phyloP scores from a whole-genome alignment of 2,888 invertebrate genomes.

The Hydrotaea cyrtoneurina region DNA sequence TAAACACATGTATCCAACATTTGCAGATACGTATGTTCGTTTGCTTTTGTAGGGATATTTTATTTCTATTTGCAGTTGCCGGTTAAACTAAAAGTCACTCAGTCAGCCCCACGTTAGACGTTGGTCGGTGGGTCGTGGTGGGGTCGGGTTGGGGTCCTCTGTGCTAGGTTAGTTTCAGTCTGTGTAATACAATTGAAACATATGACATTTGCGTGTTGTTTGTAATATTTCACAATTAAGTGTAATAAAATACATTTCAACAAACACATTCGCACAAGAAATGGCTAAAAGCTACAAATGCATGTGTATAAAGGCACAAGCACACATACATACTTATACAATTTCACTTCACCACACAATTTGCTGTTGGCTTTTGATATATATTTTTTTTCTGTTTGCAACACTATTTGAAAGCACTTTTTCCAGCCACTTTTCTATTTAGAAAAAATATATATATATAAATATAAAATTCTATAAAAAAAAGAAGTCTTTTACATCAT shows the following conservation, averaged over 20 bases:
- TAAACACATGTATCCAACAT: background rate
- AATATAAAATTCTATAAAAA: background rate
- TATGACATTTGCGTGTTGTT: conserved; percentile 64
- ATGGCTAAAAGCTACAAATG: conserved; percentile 32
- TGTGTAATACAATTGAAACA: conserved; percentile 47
- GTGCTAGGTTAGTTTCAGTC: conserved; percentile 11
- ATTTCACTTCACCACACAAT: background rate
- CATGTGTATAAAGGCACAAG: background rate
- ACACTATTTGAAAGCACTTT: conserved; percentile 16
- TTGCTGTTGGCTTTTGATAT: conserved; percentile 13
- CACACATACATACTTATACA: background rate
- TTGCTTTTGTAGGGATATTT: background rate
- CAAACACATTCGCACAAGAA: conserved; percentile 39
- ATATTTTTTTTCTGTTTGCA: conserved; percentile 16
- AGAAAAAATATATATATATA: conserved; percentile 23
- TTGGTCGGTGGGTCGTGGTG: no score
- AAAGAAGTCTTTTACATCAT: conserved; percentile 3
- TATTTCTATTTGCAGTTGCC: background rate
- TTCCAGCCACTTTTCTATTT: background rate
- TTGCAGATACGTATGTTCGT: no score
- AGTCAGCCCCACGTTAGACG: background rate
- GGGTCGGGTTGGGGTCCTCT: no score
- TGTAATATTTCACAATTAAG: conserved; percentile 57
- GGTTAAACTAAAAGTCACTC: background rate
- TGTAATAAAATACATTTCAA: conserved; percentile 51